Conservation (phyloP, 2,113 vertebrate species). For the Procapra przewalskii region DNA sequence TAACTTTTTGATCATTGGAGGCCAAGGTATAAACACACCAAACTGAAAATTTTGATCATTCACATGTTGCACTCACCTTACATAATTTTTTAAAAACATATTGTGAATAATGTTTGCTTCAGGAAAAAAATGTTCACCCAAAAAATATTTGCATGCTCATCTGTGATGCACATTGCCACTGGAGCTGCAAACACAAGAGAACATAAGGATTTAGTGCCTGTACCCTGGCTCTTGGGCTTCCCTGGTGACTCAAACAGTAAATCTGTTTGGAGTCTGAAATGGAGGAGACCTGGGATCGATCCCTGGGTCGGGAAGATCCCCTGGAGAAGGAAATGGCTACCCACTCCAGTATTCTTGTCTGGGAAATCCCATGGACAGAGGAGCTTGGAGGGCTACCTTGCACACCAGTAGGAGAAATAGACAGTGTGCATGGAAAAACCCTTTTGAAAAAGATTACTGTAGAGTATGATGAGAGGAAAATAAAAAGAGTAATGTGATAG, state of each 20-base stretch:
- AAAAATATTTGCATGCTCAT: not conserved
- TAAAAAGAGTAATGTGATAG: not conserved
- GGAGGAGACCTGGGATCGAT: not conserved
- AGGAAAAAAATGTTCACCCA: not conserved
- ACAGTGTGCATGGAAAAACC: not conserved
- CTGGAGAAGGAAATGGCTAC: not conserved
- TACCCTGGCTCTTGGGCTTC: not conserved
- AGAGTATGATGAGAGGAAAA: not conserved
- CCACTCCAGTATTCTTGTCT: not conserved
- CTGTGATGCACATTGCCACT: not conserved
- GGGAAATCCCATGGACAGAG: not conserved
- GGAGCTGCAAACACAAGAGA: not conserved
- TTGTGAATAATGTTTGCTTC: not conserved
- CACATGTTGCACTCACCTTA: not conserved
- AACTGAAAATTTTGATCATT: not conserved
- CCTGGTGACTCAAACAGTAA: not conserved
- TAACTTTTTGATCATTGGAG: not conserved
- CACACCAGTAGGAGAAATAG: not conserved
- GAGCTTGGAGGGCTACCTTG: not conserved
- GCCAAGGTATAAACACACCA: not conserved
- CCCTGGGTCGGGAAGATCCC: not conserved
- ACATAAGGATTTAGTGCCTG: not conserved
- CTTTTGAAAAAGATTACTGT: not conserved
- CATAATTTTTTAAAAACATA: not conserved
- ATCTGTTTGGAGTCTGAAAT: not conserved